A percentile compares a stretch with the other conserved stretches of the same genome.
phyloP scores from a whole-genome alignment of 2,113 vertebrate species.

The Labeo rohita region DNA sequence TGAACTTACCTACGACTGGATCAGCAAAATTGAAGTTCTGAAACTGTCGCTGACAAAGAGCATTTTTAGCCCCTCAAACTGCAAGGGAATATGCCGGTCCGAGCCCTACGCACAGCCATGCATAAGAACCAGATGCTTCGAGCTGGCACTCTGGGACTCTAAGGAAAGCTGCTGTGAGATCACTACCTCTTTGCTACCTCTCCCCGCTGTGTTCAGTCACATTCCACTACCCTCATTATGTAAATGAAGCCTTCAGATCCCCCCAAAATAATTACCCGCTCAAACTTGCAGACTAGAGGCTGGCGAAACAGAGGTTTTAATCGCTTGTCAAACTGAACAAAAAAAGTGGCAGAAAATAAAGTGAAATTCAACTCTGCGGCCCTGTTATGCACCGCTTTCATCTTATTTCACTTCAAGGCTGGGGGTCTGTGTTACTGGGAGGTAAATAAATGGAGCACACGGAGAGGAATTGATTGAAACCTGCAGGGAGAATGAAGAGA shows the following conservation, averaged over 20 bases:
- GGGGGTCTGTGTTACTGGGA: conserved; percentile 31
- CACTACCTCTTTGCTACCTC: neutral
- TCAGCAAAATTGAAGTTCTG: conserved; percentile 27
- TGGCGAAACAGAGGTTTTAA: conserved; percentile 27
- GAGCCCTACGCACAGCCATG: neutral
- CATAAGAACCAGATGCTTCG: neutral
- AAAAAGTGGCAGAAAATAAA: conserved; percentile 39
- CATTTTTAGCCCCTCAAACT: conserved; percentile 33
- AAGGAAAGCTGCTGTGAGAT: neutral
- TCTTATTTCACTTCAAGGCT: conserved; percentile 39
- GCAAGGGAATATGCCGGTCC: neutral
- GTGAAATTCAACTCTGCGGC: conserved; percentile 36
- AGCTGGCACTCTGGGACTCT: neutral
- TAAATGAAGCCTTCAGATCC: conserved; percentile 53
- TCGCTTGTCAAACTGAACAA: neutral
- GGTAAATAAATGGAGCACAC: conserved; percentile 62
- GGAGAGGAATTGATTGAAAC: conserved; percentile 58
- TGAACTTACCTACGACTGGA: conserved; percentile 14
- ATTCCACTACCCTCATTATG: conserved; percentile 62
- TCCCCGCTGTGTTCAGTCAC: conserved; percentile 50
- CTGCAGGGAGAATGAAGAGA: conserved; percentile 52
- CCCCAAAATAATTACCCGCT: conserved; percentile 52
- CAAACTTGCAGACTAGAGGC: conserved; percentile 32
- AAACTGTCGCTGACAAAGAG: conserved; percentile 6
- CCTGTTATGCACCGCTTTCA: conserved; percentile 48